Percentiles rank a stretch among this genome's conserved stretches.
These are phyloP conservation scores for Scaptomyza caliginosa DNA, from an alignment of 2,888 invertebrate species.

Conservation along the genomic window DNA sequence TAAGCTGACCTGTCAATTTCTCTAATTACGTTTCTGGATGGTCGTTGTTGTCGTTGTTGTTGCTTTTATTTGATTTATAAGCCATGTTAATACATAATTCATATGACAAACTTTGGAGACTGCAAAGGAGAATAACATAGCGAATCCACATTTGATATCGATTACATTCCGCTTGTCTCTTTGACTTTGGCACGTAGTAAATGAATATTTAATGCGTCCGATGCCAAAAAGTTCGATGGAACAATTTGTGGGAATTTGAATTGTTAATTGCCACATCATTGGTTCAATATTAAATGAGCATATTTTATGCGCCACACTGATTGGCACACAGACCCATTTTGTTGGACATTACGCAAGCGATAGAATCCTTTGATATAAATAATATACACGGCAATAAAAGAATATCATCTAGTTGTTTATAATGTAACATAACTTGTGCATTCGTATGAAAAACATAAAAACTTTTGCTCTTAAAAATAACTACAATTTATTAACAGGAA, in stretches of 20 bases:
- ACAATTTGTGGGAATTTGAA: conserved; percentile 52
- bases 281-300: conserved; percentile 51
- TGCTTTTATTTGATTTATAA: conserved; percentile 12
- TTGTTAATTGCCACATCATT: conserved; percentile 34
- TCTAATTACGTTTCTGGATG: conserved; percentile 3
- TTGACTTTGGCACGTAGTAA: conserved; percentile 57
- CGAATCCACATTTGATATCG: conserved; percentile 34
- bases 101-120: conserved; percentile 37
- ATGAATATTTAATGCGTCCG: conserved; percentile 56
- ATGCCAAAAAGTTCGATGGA: conserved; percentile 27
- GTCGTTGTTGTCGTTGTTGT: not conserved
- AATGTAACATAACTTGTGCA: no score
- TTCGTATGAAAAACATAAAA: no score
- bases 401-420: not conserved
- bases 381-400: not conserved
- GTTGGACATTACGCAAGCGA: not conserved
- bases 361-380: not conserved
- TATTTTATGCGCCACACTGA: conserved; percentile 14
- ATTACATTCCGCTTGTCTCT: conserved; percentile 25
- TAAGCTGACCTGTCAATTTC: conserved; percentile 5
- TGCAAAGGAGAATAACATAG: not conserved
- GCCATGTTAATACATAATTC: conserved; percentile 47
- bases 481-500: no score
- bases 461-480: no score
- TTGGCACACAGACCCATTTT: not conserved